These are phyloP conservation scores for Xiphydria camelus DNA, from an alignment of 2,888 invertebrate genomes.

Conservation along the genomic window DNA sequence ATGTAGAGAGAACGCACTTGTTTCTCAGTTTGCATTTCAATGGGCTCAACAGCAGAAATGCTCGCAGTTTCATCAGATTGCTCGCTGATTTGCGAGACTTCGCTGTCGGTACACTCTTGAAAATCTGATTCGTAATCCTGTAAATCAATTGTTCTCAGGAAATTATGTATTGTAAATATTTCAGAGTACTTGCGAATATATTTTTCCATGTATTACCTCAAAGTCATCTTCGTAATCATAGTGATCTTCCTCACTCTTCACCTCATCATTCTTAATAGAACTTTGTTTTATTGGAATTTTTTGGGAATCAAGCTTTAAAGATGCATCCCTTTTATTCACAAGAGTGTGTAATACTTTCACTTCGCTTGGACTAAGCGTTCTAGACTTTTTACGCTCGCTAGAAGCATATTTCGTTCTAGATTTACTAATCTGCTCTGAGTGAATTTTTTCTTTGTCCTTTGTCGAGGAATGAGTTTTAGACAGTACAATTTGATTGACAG, in stretches of 20 bases:
- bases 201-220: too few species aligned
- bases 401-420: conserved; percentile 19
- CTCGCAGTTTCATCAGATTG: conserved; percentile 28
- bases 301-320: background rate
- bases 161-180: too few species aligned
- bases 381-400: conserved; percentile 42
- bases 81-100: conserved; percentile 43
- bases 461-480: conserved; percentile 12
- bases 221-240: conserved; percentile 59
- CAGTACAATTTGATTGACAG: conserved; percentile 6
- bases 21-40: conserved; percentile 36
- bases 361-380: conserved; percentile 51
- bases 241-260: conserved; percentile 29
- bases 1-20: conserved; percentile 22
- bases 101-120: conserved; percentile 55
- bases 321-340: conserved; percentile 1
- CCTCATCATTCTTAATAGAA: conserved; percentile 2
- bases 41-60: conserved; percentile 36
- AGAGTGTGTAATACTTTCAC: conserved; percentile 38
- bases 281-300: conserved; percentile 5
- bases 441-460: conserved; percentile 5
- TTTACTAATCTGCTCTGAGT: conserved; percentile 6
- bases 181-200: too few species aligned
- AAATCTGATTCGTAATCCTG: conserved; percentile 62
- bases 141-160: too few species aligned